These are phyloP conservation scores for Aphidius ervi DNA, from an alignment of 1,140 invertebrate genomes.

Conservation along the genomic window DNA sequence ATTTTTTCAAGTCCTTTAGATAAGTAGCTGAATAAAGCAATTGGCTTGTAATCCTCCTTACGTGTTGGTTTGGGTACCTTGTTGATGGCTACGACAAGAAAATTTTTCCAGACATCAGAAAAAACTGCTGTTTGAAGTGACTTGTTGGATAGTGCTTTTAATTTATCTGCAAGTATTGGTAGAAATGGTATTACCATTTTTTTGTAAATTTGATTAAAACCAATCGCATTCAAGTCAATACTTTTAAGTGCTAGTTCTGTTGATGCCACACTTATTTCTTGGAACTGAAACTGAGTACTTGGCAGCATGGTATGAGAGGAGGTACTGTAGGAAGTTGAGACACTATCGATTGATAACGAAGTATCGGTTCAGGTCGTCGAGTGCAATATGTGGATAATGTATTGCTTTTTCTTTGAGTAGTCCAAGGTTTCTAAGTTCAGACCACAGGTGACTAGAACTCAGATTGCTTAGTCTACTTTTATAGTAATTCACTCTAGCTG, in stretches of 20 bases:
- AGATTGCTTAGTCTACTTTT: neutral
- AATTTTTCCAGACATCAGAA: neutral
- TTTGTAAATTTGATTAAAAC: neutral
- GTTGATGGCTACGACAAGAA: neutral
- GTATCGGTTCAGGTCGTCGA: neutral
- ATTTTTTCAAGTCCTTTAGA: constrained; percentile 15
- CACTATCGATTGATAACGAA: too few species aligned
- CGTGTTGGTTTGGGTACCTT: neutral
- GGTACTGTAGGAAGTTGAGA: neutral
- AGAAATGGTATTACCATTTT: neutral
- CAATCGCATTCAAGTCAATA: neutral
- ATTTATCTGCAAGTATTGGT: neutral
- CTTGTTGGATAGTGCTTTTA: neutral
- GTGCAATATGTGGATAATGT: neutral
- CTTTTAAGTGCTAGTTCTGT: neutral
- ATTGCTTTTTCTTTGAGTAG: neutral
- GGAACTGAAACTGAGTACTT: neutral
- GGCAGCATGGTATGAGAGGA: neutral
- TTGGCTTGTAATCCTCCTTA: constrained; percentile 5
- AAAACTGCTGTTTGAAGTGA: neutral
- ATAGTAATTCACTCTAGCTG: neutral
- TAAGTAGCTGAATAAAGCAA: neutral
- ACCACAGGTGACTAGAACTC: neutral
- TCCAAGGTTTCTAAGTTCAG: neutral
- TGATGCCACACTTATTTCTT: neutral